These are phyloP conservation scores for Dascyllus trimaculatus DNA, from an alignment of 2,113 vertebrate genomes.

Conservation along the genomic window DNA sequence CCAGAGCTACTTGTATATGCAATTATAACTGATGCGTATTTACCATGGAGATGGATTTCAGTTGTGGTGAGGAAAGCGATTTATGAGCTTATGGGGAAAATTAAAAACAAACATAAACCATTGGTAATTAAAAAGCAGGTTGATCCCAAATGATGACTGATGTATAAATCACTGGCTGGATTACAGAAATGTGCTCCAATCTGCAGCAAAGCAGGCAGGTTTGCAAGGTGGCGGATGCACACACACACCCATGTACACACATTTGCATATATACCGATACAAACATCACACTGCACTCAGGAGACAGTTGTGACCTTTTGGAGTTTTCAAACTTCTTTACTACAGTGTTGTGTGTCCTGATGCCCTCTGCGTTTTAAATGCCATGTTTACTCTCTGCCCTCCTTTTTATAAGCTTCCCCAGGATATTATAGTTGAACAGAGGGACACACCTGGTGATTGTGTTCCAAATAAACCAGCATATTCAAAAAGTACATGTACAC, in stretches of 20 bases:
- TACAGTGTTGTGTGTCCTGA: conserved; percentile 23
- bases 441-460: conserved; percentile 43
- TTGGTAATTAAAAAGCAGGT: conserved; percentile 74
- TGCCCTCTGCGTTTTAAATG: conserved; percentile 57
- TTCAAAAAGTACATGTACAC: conserved; percentile 25
- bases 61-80: conserved; percentile 54
- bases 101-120: conserved; percentile 79
- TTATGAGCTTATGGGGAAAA: conserved; percentile 75
- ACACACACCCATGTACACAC: background rate
- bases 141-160: conserved; percentile 71
- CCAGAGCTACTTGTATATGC: conserved; percentile 46
- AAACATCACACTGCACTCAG: conserved; percentile 34
- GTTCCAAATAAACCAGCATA: conserved; percentile 21
- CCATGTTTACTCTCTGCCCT: conserved; percentile 43
- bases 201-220: conserved; percentile 14
- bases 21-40: conserved; percentile 68
- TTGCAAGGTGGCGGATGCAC: conserved; percentile 12
- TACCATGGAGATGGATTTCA: conserved; percentile 63
- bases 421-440: conserved; percentile 31
- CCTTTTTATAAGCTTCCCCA: conserved; percentile 34
- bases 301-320: conserved; percentile 56
- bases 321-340: conserved; percentile 54
- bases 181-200: conserved; percentile 56
- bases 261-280: conserved; percentile 60
- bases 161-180: conserved; percentile 52